Evolutionary conservation across 2,888 invertebrate genomes (phyloP), one percentile per base, ranked within the genome.

Genomic region (Alcis repandata): DNA sequence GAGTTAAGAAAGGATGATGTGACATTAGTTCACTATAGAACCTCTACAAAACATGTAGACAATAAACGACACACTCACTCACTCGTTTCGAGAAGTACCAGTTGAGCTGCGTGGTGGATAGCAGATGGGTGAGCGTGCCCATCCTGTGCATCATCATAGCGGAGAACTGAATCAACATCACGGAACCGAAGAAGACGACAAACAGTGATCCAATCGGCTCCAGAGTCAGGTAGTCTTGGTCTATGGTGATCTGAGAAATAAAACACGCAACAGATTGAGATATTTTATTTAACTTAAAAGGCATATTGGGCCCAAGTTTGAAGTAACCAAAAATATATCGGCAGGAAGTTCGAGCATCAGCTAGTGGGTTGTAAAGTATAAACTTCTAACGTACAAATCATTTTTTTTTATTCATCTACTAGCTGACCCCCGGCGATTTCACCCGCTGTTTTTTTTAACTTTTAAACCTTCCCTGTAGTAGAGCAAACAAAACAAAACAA

Each of bases 81-180:
- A 96, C 97, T 94, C 96, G 96, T 83, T 97, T 97, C 76, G 95
- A 96, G 74, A 95, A 95, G 83, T 95, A 96, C 91, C 96, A 96
- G 85, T 97, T 96, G 51, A 99, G 94, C 69, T 98, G 97, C 0
- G 98, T 98, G 0, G 98, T 98, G 0, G 99, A 97, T 74, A 99
- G 94, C 80, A 99, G 97, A 86, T 99, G 99, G 0, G 98, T 97
- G 63, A 99, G 92, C 0, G 99, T 99, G 69, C 98, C 98, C 80
- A 99, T 97, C 48, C 99, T 96, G 95, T 99, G 99, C 94, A 98
- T 97, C 92, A 99, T 90, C 99, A 99, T 99, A 57, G 98, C 99
- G 17, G 96, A 94, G 91, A 99, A 99, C 93, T 99, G 99, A 69
- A 99, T 97, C 17, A 98, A 86, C 90, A 99, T 95, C 90, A 99